Evolutionary conservation across 2,113 vertebrate genomes (phyloP), one percentile per base, ranked within the genome.

Genomic region (Callaeas wilsoni): DNA sequence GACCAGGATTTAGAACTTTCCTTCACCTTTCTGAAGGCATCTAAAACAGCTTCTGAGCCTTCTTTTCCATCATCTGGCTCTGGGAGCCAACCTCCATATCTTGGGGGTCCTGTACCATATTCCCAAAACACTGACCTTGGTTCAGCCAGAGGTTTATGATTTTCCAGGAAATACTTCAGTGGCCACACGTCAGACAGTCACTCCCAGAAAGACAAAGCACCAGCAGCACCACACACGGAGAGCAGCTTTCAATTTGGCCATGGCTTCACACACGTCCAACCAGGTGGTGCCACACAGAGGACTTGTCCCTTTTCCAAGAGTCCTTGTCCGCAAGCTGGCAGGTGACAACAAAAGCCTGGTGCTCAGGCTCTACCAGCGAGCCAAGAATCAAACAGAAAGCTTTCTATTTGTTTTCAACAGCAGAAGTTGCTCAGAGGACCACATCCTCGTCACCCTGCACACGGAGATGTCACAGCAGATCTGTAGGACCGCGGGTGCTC

Each of bases 181-280:
- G 37, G 46, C 18, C n/a, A 35, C 30, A 39, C 1, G 3, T 11
- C 57, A 53, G 59, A n/a, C 6, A 6, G 20, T n/a, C 39, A 8
- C 7, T 13, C 21, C 27, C 18, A 55, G 64, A 20, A 37, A 13
- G n/a, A 41, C n/a, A 63, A 69, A 47, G 16, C 4, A 4, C 16
- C 21, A 33, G 2, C 50, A 46, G 1, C 37, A 30, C 42, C 62
- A 30, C 26, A 4, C 18, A 17, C 2, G 32, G 20, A 69, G 4
- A 71, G 42, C 47, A 84, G 56, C 21, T 62, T 68, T 56, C 10
- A 2, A 49, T 78, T 41, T 33, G 53, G 50, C 50, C 19, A 0
- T 3, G 37, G 37, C 12, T 75, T 53, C 32, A 11, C 7, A 35
- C 9, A 10, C 1, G 0, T 13, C 62, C 15, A 11, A 5, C 35